These are phyloP conservation scores for Camarhynchus parvulus DNA, from an alignment of 2,113 vertebrate species.

Conservation along the genomic window DNA sequence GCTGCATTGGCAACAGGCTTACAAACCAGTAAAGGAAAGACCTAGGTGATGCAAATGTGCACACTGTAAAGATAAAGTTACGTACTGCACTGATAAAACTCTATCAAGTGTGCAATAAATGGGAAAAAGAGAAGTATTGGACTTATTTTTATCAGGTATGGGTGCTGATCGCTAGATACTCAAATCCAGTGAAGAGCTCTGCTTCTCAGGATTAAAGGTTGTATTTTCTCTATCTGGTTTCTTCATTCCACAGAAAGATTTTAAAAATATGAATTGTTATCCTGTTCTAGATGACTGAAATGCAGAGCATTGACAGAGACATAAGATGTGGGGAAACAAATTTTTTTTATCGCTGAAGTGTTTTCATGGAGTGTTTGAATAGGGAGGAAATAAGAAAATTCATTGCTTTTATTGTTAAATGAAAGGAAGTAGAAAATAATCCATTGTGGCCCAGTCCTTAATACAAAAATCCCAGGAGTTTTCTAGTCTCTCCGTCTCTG, in stretches of 20 bases:
- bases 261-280: neutral
- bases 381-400: neutral
- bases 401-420: neutral
- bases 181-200: neutral
- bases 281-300: neutral
- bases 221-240: neutral
- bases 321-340: neutral
- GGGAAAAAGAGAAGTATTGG: neutral
- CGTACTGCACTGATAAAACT: neutral
- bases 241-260: neutral
- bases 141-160: neutral
- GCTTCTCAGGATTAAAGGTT: neutral
- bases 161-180: neutral
- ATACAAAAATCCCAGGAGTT: neutral
- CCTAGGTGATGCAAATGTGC: neutral
- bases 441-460: neutral
- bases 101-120: neutral
- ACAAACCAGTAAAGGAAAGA: neutral
- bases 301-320: neutral
- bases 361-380: neutral
- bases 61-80: neutral
- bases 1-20: neutral
- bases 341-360: neutral
- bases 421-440: neutral
- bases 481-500: neutral